Evolutionary conservation across 2,797 vertebrate species (phyloP), one percentile per base, ranked within the genome.

Genomic region (Neosalanx taihuensis): DNA sequence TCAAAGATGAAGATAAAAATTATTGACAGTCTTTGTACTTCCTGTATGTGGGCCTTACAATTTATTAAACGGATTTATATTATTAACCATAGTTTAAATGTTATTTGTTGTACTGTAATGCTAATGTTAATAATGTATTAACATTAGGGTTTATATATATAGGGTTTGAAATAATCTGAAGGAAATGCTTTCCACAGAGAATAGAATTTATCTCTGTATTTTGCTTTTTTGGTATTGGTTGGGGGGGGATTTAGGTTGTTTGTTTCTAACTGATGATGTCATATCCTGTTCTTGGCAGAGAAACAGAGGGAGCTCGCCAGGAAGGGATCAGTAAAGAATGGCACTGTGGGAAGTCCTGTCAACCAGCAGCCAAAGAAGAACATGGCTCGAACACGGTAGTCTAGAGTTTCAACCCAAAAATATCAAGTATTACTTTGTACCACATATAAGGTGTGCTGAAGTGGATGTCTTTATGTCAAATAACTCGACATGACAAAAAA

Each of bases 311-410:
- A 98, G 79, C 91, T 98, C 78, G 95, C 95, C 86, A 94, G 95
- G 81, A 99, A 99, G 90, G 95, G 96, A 2, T 98, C 96, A 0
- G 92, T 96, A 89, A 99, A 98, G 90, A 99, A 97, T 0, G 94
- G 96, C 77, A 95, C 93, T 26, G 95, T 96, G 90, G 96, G 96
- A 77, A 99, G 97, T 85, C 97, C 97, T 0, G 96, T 99, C 87
- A 98, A 96, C 90, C 97, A 99, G 69, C 97, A 99, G 78, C 97
- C 97, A 79, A 99, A 99, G 92, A 99, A 99, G 92, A 99, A 96
- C 84, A 95, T 95, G 94, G 95, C 96, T 83, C 92, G 96, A 85
- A 99, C 97, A 91, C 96, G 97, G 97, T 99, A 92, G 89, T 46
- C 41, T 46, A 46, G 10, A 46, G 41, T 46, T 46, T 46, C 41